Evolutionary conservation across 2,888 invertebrate species (phyloP), one percentile per base, ranked within the genome.

Genomic region (Tanytarsus gracilentus): DNA sequence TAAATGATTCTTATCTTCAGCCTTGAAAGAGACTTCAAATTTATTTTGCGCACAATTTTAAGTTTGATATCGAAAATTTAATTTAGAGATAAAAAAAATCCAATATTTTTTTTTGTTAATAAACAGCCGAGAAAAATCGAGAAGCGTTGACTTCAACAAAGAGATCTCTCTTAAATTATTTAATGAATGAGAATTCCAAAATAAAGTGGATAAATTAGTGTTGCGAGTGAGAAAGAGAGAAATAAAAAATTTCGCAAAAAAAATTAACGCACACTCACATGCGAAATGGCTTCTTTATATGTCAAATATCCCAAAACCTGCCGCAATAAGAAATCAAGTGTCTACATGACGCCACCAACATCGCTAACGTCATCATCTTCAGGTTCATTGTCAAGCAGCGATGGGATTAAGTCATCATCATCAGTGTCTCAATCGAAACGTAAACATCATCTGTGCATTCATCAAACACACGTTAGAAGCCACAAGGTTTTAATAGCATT

Each of bases 301-400:
- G 40, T 55, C 6, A 55, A 55, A 55, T 55, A 55, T 39, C 55
- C 55, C n/a, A 55, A 55, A 55, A 40, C 39, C 40, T 27, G 26
- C 40, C 55, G 55, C 18, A 55, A 39, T 26, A 55, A 55, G 39
- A 55, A 40, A 25, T 33, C 23, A 16, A 55, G 18, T 40, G 55
- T 9, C 2, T 40, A 21, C 18, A 16, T 55, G 27, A 55, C 55
- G 27, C 55, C 55, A 39, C 55, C 55, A 8, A 40, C 55, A 9
- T 55, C 55, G 40, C 33, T 55, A 14, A 40, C 55, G 25, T 55
- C 55, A 55, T 55, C 55, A 16, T 55, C 55, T 11, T 40, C 55
- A 25, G 55, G 55, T 39, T 55, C 55, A 55, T 39, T 55, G 55
- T 55, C 55, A 39, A 55, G 40, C 26, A 9, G 39, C 4, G 33